Percentiles rank a stretch among this genome's conserved stretches.
phyloP scores from a whole-genome alignment of 1,140 invertebrate genomes.

The Euborellia annulipes region DNA sequence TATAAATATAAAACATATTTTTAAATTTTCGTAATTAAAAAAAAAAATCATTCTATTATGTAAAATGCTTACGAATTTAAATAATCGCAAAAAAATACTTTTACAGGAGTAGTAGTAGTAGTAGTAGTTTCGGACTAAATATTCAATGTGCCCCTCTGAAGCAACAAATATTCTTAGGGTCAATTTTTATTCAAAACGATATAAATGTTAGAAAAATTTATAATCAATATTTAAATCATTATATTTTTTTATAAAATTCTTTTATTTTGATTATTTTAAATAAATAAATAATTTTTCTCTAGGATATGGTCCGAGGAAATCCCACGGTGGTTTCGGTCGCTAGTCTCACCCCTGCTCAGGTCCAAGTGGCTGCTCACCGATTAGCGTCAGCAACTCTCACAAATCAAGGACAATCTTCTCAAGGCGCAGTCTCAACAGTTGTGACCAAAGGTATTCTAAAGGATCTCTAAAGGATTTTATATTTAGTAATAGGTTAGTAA shows the following conservation, averaged over 20 bases:
- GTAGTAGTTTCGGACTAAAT: neutral
- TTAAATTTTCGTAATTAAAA: no score
- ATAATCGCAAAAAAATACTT: no score
- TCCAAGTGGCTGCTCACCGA: constrained; percentile 24
- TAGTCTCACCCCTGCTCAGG: constrained; percentile 22
- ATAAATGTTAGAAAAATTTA: neutral
- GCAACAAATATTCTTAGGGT: neutral
- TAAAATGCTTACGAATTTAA: no score
- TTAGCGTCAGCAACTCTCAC: constrained; percentile 24
- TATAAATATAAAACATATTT: no score
- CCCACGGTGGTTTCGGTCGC: constrained; percentile 24
- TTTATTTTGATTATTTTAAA: neutral
- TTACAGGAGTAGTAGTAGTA: no score
- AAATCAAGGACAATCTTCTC: constrained; percentile 18
- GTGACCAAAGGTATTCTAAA: constrained; percentile 22
- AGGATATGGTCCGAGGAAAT: constrained; percentile 8
- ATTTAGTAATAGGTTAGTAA: neutral
- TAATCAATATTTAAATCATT: neutral
- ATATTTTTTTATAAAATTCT: neutral
- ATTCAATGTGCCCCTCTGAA: neutral
- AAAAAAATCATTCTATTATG: no score
- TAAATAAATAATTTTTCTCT: neutral
- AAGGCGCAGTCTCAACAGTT: constrained; percentile 17
- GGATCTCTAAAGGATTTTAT: neutral
- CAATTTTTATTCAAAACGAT: neutral